These are phyloP conservation scores for Brachyhypopomus occidentalis DNA, from an alignment of 2,113 vertebrate genomes.

Conservation along the genomic window DNA sequence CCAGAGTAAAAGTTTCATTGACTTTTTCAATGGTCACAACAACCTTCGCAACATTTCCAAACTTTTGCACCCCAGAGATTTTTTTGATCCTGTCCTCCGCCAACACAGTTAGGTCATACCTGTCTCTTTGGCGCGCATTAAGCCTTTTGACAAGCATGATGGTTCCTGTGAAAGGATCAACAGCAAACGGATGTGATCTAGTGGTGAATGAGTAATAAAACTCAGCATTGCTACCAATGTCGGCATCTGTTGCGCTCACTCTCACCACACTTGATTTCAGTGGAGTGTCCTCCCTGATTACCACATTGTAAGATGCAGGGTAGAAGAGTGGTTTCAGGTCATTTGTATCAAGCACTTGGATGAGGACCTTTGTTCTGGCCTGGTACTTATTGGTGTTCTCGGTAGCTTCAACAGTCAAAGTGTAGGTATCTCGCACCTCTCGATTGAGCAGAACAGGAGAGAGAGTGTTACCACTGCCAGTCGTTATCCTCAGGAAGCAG, in stretches of 20 bases:
- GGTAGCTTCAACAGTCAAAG: slow-evolving; percentile 83
- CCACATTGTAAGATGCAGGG: slow-evolving; percentile 87
- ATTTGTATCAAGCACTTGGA: slow-evolving; percentile 90
- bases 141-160: slow-evolving; percentile 81
- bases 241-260: slow-evolving; percentile 91
- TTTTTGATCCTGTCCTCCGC: slow-evolving; percentile 92
- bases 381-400: slow-evolving; percentile 78
- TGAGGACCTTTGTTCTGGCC: slow-evolving; percentile 82
- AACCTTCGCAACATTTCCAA: slow-evolving; percentile 84
- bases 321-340: slow-evolving; percentile 96
- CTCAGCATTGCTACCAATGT: slow-evolving; percentile 86
- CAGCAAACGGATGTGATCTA: slow-evolving; percentile 77
- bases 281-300: slow-evolving; percentile 81
- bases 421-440: slow-evolving; percentile 87
- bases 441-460: slow-evolving; percentile 83
- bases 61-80: slow-evolving; percentile 82
- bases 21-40: slow-evolving; percentile 80
- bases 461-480: slow-evolving; percentile 79
- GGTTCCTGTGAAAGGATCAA: slow-evolving; percentile 87
- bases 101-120: slow-evolving; percentile 85
- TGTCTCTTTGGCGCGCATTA: slow-evolving; percentile 77
- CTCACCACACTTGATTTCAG: slow-evolving; percentile 80
- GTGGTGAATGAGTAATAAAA: slow-evolving; percentile 89
- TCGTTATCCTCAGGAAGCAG: slow-evolving; percentile 90
- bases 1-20: slow-evolving; percentile 71